Base-by-base conservation (phyloP, 2,113 vertebrate genomes). In the Pseudopipra pipra region DNA sequence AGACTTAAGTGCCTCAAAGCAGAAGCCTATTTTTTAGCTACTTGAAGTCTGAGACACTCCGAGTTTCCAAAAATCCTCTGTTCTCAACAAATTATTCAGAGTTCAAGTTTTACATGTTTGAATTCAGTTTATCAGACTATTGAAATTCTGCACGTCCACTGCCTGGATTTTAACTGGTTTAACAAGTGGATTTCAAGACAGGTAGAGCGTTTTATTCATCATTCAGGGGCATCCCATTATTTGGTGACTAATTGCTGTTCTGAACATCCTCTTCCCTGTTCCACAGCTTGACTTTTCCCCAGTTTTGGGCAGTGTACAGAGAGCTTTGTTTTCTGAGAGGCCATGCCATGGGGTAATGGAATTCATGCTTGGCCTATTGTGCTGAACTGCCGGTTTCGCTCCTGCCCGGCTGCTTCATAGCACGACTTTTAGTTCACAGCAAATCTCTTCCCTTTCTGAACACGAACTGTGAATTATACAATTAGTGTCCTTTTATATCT, bases 401-500 rank as follows among this genome's bases (percentile, higher is more conserved):
- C 8, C 84, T 12, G n/a, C 77, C 82, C 3, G 23, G 80, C 71
- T 87, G 56, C 41, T 91, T 91, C 82, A 33, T 70, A 66, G 78
- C 74, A 9, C 14, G 65, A 56, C 90, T 97, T 82, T 28, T 43
- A 91, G 76, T 92, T 93, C 73, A 78, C 47, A 85, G 79, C 46
- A 89, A 76, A 95, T 66, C 62, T 79, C 82, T 79, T 46, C 55
- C 71, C 31, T 55, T 85, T 77, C 82, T 59, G 54, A 91, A 94
- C 89, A 79, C 6, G 30, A 94, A 77, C 72, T 80, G 67, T 62
- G 86, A 87, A 94, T 94, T 91, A 85, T 71, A 90, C 68, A 94
- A 93, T 96, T 94, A 94, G 55, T 44, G 35, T 55, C 78, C 75
- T 87, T 93, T 95, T 85, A 44, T 82, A 93, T 16, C 77, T 22